Evolutionary conservation across 2,888 invertebrate genomes (phyloP).

Genomic region (Cremastinae sp.): DNA sequence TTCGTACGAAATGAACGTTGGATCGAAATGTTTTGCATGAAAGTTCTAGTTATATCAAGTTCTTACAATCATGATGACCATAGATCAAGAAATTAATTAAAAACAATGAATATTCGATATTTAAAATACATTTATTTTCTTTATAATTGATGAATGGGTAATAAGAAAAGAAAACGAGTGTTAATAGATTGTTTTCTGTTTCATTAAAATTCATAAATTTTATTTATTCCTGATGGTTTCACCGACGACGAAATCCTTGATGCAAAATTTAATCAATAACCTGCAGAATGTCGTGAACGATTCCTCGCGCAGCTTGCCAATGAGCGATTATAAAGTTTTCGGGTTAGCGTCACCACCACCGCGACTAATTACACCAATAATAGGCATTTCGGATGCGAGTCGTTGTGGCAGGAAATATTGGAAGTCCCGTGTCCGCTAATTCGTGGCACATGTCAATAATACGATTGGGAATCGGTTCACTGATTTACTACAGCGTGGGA

Average conservation of each 20-base stretch:
- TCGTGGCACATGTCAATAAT: conserved; percentile 32
- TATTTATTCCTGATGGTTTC: no score
- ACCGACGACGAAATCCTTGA: background rate
- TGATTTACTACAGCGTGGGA: conserved; percentile 27
- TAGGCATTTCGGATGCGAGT: conserved; percentile 37
- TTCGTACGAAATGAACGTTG: background rate
- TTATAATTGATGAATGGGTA: no score
- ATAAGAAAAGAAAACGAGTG: no score
- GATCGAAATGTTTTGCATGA: no score
- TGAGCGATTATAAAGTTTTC: conserved; percentile 14
- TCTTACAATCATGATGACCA: no score
- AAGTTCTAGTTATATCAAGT: no score
- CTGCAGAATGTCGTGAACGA: background rate
- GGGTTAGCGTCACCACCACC: background rate
- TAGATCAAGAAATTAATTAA: no score
- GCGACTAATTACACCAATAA: conserved; percentile 12
- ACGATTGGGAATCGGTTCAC: conserved; percentile 21
- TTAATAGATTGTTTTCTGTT: no score
- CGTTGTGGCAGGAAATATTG: conserved; percentile 35
- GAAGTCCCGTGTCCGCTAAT: conserved; percentile 19
- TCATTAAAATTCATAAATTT: no score
- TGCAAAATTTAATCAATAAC: background rate
- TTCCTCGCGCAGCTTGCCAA: conserved; percentile 3
- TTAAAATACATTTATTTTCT: no score
- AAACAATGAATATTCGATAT: no score